Evolutionary conservation across 1,140 invertebrate species (phyloP), one percentile per base, ranked within the genome.

Genomic region (Camponotus pennsylvanicus): DNA sequence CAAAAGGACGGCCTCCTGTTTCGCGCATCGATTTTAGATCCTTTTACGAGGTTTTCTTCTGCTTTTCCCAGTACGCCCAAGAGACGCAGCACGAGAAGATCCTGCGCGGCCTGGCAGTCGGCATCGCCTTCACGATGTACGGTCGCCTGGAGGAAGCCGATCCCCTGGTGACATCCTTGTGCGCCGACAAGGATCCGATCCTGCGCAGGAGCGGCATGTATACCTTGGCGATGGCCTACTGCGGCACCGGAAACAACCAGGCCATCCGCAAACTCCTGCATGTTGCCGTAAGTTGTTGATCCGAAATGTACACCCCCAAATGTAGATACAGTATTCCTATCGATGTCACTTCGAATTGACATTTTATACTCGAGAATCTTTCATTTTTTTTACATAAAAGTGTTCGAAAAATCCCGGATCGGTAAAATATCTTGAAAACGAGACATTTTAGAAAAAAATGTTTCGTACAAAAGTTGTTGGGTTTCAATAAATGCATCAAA

Each of bases 31-130:
- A 83, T 75, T 49, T 75, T 83, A 42, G 40, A 73, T 7, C 11
- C 45, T 27, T 61, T 73, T 45, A 59, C 32, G 67, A 21, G 13
- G 67, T 32, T 84, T 64, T 75, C 32, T 64, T 75, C 32, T 40
- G 27, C 61, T 66, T 88, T 93, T 93, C 4, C 11, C 92, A 96
- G 94, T 98, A 98, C 90, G 97, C 98, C 9, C 97, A 97, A 94
- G 99, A 99, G 93, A 99, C 98, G 11, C 98, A 99, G 92, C 99
- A 99, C 93, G 99, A 99, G 93, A 99, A 99, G 95, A 99, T 99
- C 92, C 96, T 99, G 34, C 96, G 99, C 66, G 99, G 99, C 61
- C 95, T 99, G 69, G 98, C 99, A 11, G 97, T 99, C 0, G 99
- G 99, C 73, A 99, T 99, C 87, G 97, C 99, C 2, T 97, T 99